Percentiles rank a stretch among this genome's conserved stretches.
Evolutionary conservation across 1,140 invertebrate species (phyloP).

Genomic region (Trinorchestia longiramus): DNA sequence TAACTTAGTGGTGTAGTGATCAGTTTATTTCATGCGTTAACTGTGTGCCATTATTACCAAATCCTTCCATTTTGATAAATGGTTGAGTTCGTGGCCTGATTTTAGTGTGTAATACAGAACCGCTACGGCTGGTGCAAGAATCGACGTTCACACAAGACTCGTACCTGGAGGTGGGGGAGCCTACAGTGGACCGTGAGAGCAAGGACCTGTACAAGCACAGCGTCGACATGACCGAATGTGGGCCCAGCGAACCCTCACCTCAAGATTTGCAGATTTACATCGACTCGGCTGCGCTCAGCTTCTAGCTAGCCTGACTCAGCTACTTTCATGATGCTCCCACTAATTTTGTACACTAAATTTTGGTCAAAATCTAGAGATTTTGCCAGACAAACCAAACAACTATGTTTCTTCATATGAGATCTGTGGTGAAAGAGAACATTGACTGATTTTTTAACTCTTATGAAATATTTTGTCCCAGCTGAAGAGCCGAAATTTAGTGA

Average conservation of each 20-base stretch:
- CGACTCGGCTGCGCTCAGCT: background rate
- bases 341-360: background rate
- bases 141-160: constrained; percentile 25
- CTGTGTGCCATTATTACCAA: background rate
- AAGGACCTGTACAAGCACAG: background rate
- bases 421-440: background rate
- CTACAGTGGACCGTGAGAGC: constrained; percentile 9
- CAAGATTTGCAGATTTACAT: background rate
- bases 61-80: background rate
- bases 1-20: background rate
- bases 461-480: background rate
- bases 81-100: background rate
- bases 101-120: background rate
- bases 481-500: background rate
- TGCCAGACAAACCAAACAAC: background rate
- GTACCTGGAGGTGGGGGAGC: constrained; percentile 12
- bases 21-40: background rate
- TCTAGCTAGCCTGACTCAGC: background rate
- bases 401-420: background rate
- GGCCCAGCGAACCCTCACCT: background rate
- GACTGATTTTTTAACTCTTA: background rate
- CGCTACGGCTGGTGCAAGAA: constrained; percentile 20
- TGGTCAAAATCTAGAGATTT: background rate
- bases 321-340: background rate
- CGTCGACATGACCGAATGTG: background rate